A percentile compares a stretch with the other conserved stretches of the same genome.
phyloP scores from a whole-genome alignment of 1,140 invertebrate genomes.

The Neodiprion lecontei region DNA sequence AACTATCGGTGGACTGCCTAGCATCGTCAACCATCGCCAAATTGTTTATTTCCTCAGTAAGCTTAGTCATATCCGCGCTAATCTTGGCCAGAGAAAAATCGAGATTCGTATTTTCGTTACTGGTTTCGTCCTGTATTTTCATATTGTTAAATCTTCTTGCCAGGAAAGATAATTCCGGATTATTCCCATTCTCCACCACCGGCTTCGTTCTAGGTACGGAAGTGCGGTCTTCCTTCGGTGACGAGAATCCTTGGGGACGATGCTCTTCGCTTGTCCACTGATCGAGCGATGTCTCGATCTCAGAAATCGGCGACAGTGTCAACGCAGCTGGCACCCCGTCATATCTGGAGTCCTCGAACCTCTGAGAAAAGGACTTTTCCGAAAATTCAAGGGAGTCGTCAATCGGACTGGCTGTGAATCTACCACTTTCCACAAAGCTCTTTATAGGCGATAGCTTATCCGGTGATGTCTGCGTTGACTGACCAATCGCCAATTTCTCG shows the following conservation, averaged over 20 bases:
- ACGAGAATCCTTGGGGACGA: neutral
- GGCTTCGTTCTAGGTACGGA: neutral
- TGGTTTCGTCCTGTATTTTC: neutral
- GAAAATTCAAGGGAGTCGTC: constrained; percentile 32
- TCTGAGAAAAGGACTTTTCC: constrained; percentile 19
- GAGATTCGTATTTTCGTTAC: neutral
- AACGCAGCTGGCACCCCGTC: constrained; percentile 16
- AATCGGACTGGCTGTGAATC: constrained; percentile 33
- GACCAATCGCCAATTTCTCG: constrained; percentile 18
- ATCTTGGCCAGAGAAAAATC: neutral
- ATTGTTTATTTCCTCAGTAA: constrained; percentile 8
- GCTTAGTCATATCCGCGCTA: neutral
- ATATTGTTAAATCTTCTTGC: neutral
- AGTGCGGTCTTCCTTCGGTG: neutral
- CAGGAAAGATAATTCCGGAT: neutral
- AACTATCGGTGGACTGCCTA: neutral
- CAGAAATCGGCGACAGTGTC: constrained; percentile 26
- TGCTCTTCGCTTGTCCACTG: neutral
- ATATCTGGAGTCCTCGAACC: constrained; percentile 18
- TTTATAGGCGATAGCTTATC: constrained; percentile 16
- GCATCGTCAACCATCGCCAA: neutral
- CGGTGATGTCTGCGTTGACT: constrained; percentile 40
- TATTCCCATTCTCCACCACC: neutral
- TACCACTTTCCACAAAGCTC: constrained; percentile 31
- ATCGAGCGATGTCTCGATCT: constrained; percentile 19